Percentiles rank a stretch among this genome's conserved stretches.
Conservation (phyloP, 2,113 vertebrate species). For the Fregetta grallaria region DNA sequence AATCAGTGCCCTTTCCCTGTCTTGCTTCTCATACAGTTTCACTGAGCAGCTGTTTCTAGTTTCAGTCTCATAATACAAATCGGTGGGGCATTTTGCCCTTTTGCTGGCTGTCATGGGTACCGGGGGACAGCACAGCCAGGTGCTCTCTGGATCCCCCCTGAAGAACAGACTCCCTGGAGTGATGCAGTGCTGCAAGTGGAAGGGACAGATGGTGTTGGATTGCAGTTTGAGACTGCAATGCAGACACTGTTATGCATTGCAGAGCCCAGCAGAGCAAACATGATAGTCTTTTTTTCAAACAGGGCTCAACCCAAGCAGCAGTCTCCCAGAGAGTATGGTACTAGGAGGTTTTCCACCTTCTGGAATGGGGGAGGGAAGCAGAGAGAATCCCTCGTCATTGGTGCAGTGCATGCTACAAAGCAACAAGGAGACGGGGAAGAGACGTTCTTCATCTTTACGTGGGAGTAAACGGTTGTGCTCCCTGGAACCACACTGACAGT, state of each 20-base stretch:
- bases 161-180: not conserved
- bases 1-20: not conserved
- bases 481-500: not conserved
- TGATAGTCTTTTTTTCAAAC: not conserved
- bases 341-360: not conserved
- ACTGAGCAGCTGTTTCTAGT: not conserved
- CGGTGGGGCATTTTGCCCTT: not conserved
- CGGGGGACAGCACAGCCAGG: not conserved
- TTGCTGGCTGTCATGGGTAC: not conserved
- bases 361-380: not conserved
- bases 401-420: not conserved
- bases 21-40: not conserved
- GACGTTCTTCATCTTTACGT: not conserved
- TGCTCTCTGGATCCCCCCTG: not conserved
- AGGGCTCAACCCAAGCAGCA: not conserved
- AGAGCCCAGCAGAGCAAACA: not conserved
- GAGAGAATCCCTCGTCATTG: not conserved
- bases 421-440: not conserved
- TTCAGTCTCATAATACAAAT: fast-evolving
- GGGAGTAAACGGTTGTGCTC: not conserved
- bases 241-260: constrained; percentile 38
- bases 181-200: constrained; percentile 5
- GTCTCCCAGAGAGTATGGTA: not conserved
- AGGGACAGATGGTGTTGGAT: constrained; percentile 22
- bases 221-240: constrained; percentile 53